Conservation (phyloP, 2,113 vertebrate species). For the Lagopus leucura region DNA sequence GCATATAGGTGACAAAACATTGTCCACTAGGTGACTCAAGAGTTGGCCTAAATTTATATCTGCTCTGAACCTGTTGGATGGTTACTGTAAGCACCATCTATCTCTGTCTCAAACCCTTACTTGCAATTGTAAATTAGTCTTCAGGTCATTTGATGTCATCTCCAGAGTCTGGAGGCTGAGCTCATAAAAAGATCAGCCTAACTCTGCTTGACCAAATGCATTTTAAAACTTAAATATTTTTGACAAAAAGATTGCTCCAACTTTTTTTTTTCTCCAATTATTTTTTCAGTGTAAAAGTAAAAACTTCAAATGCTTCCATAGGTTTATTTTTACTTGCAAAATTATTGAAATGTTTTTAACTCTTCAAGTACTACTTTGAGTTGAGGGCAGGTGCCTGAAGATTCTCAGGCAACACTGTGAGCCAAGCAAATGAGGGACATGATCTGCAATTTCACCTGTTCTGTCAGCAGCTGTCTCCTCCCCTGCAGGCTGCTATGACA, state of each 20-base stretch:
- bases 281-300: neutral
- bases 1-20: neutral
- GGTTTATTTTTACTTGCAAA: neutral
- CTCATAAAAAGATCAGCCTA: neutral
- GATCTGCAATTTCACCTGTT: neutral
- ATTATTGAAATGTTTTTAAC: neutral
- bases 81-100: neutral
- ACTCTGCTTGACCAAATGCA: neutral
- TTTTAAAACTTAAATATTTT: neutral
- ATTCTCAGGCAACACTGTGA: neutral
- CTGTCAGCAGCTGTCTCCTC: fast-evolving
- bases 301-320: neutral
- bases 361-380: neutral
- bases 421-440: neutral
- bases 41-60: neutral
- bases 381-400: neutral
- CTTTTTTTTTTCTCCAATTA: neutral
- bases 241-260: neutral
- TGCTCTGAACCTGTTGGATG: neutral
- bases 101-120: neutral
- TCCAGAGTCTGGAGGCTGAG: neutral
- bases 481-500: neutral
- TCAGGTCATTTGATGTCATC: neutral
- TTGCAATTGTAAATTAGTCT: neutral
- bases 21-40: neutral